Base-by-base conservation (phyloP, 2,797 vertebrate species). In the Sus cebifrons region DNA sequence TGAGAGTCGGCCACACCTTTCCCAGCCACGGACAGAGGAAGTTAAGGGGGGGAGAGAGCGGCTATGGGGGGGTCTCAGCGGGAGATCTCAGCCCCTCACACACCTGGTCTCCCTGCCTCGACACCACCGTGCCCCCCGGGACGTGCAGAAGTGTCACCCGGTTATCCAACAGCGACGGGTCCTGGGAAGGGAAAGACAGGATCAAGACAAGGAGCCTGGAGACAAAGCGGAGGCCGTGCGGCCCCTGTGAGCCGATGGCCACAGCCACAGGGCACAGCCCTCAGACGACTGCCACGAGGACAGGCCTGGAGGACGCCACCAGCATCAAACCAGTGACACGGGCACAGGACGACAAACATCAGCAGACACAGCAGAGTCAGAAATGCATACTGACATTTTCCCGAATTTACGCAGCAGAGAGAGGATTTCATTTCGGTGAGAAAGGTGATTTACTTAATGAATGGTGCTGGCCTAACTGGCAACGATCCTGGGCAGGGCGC, bases 51-150 rank as follows among this genome's bases (percentile, higher is more conserved):
- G 17, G 1, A 23, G 73, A 25, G 67, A 8, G 14, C 27, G 84
- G 21, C 52, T 49, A 36, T 0, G 15, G 0, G 52, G 4, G 9
- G 2, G 29, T 70, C 65, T 32, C 75, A n/a, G 29, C 12, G 29
- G 56, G 52, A 23, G 25, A 11, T 29, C 36, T 15, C 25, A 0
- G 20, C 23, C 17, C 8, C 29, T 29, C 27, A 25, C 99, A 98
- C 87, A 99, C 99, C 99, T 99, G 99, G 96, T 99, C 99, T 70
- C 99, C 99, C 94, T 99, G 99, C 85, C 98, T 98, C 0, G 99
- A 99, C 25, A 99, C 98, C 71, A 99, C 97, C 0, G 99, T 99
- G 79, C 99, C 99, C 3, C 99, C 99, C 85, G 99, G 99, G 44
- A 99, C 99, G 8, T 99, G 99, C 6, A 99, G 99, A 88, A 99